These are phyloP conservation scores for Malacoctenus gilli DNA, from an alignment of 2,797 vertebrate species.

Conservation along the genomic window DNA sequence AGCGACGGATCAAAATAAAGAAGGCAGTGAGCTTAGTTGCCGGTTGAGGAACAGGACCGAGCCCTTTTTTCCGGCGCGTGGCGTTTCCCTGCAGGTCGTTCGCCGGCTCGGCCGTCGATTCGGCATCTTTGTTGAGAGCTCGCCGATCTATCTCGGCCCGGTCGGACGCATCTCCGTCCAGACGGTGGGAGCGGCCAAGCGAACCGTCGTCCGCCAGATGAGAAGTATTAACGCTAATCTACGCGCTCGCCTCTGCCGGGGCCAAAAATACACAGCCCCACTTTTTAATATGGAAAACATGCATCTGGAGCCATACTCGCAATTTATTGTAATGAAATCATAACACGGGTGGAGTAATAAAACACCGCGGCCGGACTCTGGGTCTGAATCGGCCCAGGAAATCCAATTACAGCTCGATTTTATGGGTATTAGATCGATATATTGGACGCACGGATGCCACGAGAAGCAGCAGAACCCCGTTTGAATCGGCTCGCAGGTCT, in stretches of 20 bases:
- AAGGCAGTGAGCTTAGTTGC: constrained; percentile 3
- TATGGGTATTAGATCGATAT: constrained; percentile 14
- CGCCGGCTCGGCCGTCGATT: constrained; percentile 5
- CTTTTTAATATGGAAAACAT: constrained; percentile 68
- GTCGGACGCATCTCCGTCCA: constrained; percentile 27
- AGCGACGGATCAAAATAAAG: constrained; percentile 39
- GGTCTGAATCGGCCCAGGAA: constrained; percentile 20
- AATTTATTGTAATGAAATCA: constrained; percentile 64
- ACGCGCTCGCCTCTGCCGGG: constrained; percentile 24
- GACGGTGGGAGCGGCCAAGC: constrained; percentile 40
- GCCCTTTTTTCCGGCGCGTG: too few relatives aligned
- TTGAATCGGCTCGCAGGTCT: too few relatives aligned
- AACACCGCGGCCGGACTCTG: constrained; percentile 20
- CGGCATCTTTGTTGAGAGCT: constrained; percentile 30
- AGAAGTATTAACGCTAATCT: constrained; percentile 67
- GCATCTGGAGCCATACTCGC: constrained; percentile 40
- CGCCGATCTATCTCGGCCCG: constrained; percentile 24
- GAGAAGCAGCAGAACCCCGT: constrained; percentile 14
- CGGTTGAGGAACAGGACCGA: constrained; percentile 11
- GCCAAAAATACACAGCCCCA: constrained; percentile 43
- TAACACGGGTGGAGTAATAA: constrained; percentile 46
- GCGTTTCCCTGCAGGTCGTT: too few relatives aligned
- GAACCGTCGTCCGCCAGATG: constrained; percentile 61
- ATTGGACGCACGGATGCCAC: background rate
- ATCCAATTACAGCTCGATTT: constrained; percentile 29